phyloP scores from a whole-genome alignment of 1,140 invertebrate species.

The Glossosoma conforme region DNA sequence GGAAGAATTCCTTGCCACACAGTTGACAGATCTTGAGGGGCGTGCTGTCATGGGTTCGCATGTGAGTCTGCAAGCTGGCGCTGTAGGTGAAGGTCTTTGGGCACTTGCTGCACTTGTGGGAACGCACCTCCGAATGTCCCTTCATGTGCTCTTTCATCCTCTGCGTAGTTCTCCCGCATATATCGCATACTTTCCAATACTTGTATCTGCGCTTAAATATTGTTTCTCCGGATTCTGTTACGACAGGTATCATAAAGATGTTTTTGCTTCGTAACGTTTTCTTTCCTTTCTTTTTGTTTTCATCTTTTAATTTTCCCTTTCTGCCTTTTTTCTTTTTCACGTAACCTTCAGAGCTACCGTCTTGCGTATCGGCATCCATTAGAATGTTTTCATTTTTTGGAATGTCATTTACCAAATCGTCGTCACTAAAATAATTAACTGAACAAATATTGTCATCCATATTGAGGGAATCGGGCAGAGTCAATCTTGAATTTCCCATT shows the following conservation, averaged over 20 bases:
- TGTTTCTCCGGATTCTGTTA: slow-evolving; percentile 30
- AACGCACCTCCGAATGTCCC: slow-evolving; percentile 50
- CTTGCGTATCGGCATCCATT: neutral
- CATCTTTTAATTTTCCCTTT: slow-evolving; percentile 2
- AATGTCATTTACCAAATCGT: slow-evolving; percentile 2
- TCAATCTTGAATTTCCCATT: no score
- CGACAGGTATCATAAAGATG: slow-evolving; percentile 35
- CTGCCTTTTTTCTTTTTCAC: slow-evolving; percentile 6
- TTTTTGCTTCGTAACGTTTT: slow-evolving; percentile 12
- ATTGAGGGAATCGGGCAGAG: neutral
- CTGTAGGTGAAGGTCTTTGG: slow-evolving; percentile 51
- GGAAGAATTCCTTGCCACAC: slow-evolving; percentile 46
- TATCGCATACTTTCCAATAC: slow-evolving; percentile 47
- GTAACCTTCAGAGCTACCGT: neutral
- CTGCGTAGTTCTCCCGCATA: slow-evolving; percentile 44
- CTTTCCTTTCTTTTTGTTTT: slow-evolving; percentile 13
- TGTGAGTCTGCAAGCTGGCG: slow-evolving; percentile 46
- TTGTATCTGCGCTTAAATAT: slow-evolving; percentile 32
- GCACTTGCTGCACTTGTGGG: slow-evolving; percentile 53
- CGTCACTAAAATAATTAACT: slow-evolving; percentile 14
- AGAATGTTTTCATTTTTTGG: slow-evolving; percentile 7
- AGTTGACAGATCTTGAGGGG: slow-evolving; percentile 46
- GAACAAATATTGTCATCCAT: slow-evolving; percentile 6
- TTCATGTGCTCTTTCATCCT: slow-evolving; percentile 50
- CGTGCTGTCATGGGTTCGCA: slow-evolving; percentile 43